Base-by-base conservation (phyloP, 2,113 vertebrate species). In the Eubucco bourcierii region DNA sequence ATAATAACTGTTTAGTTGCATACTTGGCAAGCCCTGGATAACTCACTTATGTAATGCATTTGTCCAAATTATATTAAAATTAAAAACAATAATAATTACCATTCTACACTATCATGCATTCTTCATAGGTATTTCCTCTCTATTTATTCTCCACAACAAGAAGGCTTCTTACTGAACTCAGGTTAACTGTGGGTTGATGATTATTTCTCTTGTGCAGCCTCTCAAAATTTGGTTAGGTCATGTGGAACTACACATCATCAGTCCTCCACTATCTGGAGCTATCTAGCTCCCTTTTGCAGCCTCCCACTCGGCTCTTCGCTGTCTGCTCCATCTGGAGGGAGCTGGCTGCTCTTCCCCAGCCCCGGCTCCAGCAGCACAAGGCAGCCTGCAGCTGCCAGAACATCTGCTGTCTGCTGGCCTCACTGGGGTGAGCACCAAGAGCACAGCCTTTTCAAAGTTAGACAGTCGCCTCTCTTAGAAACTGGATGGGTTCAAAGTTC, bases 391-490 rank as follows among this genome's bases (percentile, higher is more conserved):
- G 92, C 93, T 95, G 96, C 96, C 97, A 97, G 96, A 94, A 97
- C 97, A 97, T 97, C 97, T 97, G 96, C 84, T 93, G 94, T 95
- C 90, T 95, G 73, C 95, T 90, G 90, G 88, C 81, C 87, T 90
- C 4, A 7, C 86, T 58, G 71, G 86, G 88, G 87, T 87, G 90
- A 86, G 79, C 25, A 95, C 92, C 88, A 76, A 90, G 91, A 94
- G 46, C 90, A 81, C 0, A 2, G 91, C 80, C 93, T 84, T 92
- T 55, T 55, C 17, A 31, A 94, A 95, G 86, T 50, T 95, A 96
- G 92, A 90, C 83, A 79, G 74, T 81, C 3, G 44, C 89, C 89
- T 90, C 80, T 77, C 23, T 39, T 28, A 84, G 84, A 82, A 92
- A 94, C 21, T 28, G 33, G 24, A 39, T 5, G 75, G 84, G 85